Percentiles rank a stretch among this genome's conserved stretches.
Conservation (phyloP, 2,797 vertebrate species). For the Acanthiza pusilla region DNA sequence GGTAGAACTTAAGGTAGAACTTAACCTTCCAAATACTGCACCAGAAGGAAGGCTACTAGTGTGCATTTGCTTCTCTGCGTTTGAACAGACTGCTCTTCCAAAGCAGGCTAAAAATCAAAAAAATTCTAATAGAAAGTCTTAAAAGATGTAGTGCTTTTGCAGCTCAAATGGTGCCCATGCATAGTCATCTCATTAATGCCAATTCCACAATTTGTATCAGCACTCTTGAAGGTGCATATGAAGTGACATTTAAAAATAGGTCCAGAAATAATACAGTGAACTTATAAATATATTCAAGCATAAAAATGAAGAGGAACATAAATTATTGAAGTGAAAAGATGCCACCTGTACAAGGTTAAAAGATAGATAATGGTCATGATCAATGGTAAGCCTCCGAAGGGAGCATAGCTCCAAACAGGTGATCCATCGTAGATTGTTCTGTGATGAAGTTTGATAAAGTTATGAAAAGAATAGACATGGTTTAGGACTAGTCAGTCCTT, state of each 20-base stretch:
- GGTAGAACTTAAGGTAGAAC: not conserved
- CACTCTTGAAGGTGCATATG: not conserved
- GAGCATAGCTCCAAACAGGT: not conserved
- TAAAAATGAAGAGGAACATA: constrained; percentile 12
- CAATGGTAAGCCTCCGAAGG: not conserved
- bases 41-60: not conserved
- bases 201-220: not conserved
- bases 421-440: not conserved
- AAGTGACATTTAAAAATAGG: constrained; percentile 33
- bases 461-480: not conserved
- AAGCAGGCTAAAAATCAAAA: not conserved
- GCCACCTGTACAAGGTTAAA: not conserved
- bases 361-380: not conserved
- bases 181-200: not conserved
- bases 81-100: not conserved
- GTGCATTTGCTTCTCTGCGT: not conserved
- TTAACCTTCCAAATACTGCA: not conserved
- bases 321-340: constrained; percentile 18
- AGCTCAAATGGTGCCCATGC: not conserved
- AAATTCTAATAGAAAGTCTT: not conserved
- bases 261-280: constrained; percentile 30
- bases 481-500: not conserved
- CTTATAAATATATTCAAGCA: constrained; percentile 52
- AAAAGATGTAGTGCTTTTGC: not conserved
- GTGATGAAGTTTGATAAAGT: not conserved